Base-by-base conservation (phyloP, 1,140 invertebrate species). In the Drosophila ercepeae region DNA sequence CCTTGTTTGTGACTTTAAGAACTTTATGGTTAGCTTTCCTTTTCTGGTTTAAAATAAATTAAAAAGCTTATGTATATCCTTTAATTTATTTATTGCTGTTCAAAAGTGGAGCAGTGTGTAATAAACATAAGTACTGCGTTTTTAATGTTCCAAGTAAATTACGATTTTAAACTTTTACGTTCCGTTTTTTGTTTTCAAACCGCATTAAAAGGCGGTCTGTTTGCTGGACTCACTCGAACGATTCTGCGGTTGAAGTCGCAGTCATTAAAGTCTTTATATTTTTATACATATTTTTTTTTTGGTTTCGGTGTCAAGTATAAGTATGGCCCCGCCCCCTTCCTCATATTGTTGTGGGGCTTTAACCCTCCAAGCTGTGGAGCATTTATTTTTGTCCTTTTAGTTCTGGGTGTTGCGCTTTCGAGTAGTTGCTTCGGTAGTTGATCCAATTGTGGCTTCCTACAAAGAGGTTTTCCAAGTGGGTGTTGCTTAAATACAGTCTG, bases 301-400 rank as follows among this genome's bases (percentile, higher is more conserved):
- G 69, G 69, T 42, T 72, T 72, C 41, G 67, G 54, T 72, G 69
- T 72, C 69, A 72, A 72, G 69, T 25, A 69, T 53, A 71, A 45
- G 39, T 32, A 14, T 65, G 42, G 46, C 48, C 18, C 14, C 42
- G 39, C 39, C 39, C 69, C 25, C 34, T 23, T 23, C 53, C 27
- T 50, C 29, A 48, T 9, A 71, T 29, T 71, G 45, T 68, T 59
- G 64, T 54, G 25, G 36, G 1, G n/a, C 13, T 39, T 36, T 55
- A 68, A 34, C 41, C 61, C 53, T 36, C n/a, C 19, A 21, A 51
- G 68, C 27, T 29, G 34, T 68, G 50, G 49, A n/a, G 29, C 67
- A 39, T 19, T 68, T 69, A 69, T 69, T 68, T 69, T 50, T 36
- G 63, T 48, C 39, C 14, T 6, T 16, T 9, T 21, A n/a, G 19